A percentile compares a stretch with the other conserved stretches of the same genome.
These are phyloP conservation scores for Sorex araneus DNA, from an alignment of 2,113 vertebrate species.

Conservation along the genomic window DNA sequence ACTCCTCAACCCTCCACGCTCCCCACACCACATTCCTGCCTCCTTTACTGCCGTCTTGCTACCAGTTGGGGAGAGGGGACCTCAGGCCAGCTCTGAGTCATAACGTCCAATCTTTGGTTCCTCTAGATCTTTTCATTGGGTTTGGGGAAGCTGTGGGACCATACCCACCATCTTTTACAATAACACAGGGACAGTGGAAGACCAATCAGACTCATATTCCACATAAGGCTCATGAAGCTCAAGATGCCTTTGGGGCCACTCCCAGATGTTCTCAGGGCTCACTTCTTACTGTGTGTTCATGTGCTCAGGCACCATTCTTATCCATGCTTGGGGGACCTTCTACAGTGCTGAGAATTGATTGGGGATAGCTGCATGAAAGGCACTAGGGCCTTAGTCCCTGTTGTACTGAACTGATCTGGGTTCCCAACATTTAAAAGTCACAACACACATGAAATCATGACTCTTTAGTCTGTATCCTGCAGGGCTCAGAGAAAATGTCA, in stretches of 20 bases:
- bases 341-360: no score
- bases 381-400: no score
- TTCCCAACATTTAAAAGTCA: background rate
- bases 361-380: no score
- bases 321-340: no score
- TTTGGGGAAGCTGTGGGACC: background rate
- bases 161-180: background rate
- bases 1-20: background rate
- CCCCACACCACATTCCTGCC: accelerated
- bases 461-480: background rate
- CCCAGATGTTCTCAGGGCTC: no score
- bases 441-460: background rate
- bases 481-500: background rate
- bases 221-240: background rate
- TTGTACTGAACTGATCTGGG: background rate
- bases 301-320: no score
- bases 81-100: background rate
- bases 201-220: background rate
- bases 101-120: background rate
- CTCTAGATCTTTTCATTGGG: background rate
- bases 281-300: no score
- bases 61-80: background rate
- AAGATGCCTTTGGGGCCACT: background rate
- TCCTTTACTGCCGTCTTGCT: background rate
- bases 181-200: background rate